phyloP scores from a whole-genome alignment of 2,888 invertebrate genomes.

The Bruchidius siliquastri region DNA sequence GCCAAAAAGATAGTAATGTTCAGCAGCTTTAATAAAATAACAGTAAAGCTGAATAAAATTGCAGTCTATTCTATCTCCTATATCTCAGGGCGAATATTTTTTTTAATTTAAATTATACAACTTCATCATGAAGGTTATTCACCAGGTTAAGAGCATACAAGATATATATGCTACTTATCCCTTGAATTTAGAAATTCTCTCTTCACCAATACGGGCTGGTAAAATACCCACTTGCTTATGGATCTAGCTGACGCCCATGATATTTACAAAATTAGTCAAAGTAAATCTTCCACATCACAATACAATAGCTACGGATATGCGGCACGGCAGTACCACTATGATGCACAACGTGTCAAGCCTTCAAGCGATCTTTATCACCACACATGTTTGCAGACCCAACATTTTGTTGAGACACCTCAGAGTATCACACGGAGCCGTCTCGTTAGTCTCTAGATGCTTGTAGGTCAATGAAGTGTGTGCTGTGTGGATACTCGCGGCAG shows the following conservation, averaged over 20 bases:
- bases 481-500: neutral
- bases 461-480: neutral
- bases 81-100: too few species aligned
- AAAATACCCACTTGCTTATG: neutral
- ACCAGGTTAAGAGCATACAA: too few species aligned
- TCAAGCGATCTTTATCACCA: neutral
- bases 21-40: too few species aligned
- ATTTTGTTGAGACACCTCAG: neutral
- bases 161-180: too few species aligned
- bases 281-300: neutral
- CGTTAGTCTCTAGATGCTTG: neutral
- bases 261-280: neutral
- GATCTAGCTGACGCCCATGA: neutral
- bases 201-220: too few species aligned
- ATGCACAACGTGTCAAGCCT: neutral
- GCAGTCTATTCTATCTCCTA: too few species aligned
- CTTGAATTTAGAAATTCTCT: slow-evolving; percentile 3
- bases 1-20: too few species aligned
- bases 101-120: too few species aligned
- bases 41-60: too few species aligned
- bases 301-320: neutral
- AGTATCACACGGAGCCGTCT: neutral
- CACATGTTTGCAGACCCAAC: neutral
- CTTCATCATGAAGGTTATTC: too few species aligned
- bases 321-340: neutral